Evolutionary conservation across 2,888 invertebrate genomes (phyloP), one percentile per base, ranked within the genome.

Genomic region (Aphrophora alni): DNA sequence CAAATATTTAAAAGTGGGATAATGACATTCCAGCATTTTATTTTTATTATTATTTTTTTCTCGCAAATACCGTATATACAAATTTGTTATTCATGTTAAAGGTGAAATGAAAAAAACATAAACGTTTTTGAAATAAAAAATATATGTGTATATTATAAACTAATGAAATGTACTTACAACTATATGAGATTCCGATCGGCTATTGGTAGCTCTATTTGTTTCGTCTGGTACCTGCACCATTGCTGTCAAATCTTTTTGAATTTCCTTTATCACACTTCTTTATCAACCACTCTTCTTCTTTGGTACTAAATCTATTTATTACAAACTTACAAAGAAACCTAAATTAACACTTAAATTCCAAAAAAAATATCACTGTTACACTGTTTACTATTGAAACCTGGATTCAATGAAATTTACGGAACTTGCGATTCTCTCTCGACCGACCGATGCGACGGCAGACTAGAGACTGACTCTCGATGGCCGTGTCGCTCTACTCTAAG

Each of bases 221-320:
- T 59, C 59, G 12, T 59, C 59, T n/a, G 59, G 21, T 21, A 59
- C 21, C 21, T 59, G 12, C 59, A 59, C 2, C 21, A 21, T 21
- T 21, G 59, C n/a, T n/a, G n/a, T n/a, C n/a, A 59, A 59, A 21
- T 21, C 44, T 44, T 44, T 44, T n/a, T n/a, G n/a, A n/a, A n/a
- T n/a, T 10, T 21, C 59, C 21, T 21, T 59, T 59, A 59, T 59
- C 59, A 59, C 59, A 59, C 59, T 59, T 21, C 21, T 14, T 59
- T 59, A 59, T 59, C 59, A 59, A 59, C 59, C 59, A 59, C 59
- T 59, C 59, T n/a, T 59, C 59, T 21, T 59, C 59, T 59, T 59
- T 59, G 59, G 59, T 59, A 59, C 59, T 21, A 14, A 21, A 44
- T 12, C 14, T 59, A 59, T 59, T 59, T 59, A 14, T 17, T 44